phyloP scores from a whole-genome alignment of 1,140 invertebrate species.

The Diorhabda elongata region DNA sequence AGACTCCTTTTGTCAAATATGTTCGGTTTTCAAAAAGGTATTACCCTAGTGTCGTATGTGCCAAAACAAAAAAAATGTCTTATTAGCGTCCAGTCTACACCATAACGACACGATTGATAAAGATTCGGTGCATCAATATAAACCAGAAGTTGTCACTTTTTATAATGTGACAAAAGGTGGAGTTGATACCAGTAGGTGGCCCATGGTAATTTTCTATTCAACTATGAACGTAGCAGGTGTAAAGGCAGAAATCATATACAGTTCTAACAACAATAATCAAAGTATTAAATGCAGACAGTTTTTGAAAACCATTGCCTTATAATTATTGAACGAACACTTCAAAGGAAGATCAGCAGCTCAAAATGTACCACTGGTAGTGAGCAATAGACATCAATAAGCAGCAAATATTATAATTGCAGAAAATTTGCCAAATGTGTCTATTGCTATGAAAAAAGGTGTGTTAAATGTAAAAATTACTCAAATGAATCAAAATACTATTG shows the following conservation, averaged over 20 bases:
- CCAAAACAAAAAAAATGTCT: constrained; percentile 37
- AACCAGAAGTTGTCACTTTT: constrained; percentile 5
- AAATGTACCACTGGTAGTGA: neutral
- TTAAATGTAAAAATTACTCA: neutral
- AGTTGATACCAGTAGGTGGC: neutral
- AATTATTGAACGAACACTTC: neutral
- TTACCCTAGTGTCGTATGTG: constrained; percentile 34
- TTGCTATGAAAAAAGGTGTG: neutral
- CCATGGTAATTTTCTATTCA: neutral
- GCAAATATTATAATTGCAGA: neutral
- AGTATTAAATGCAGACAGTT: neutral
- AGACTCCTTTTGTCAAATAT: constrained; percentile 15
- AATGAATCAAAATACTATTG: neutral
- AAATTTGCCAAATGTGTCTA: neutral
- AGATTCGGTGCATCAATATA: constrained; percentile 6
- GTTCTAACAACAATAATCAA: neutral
- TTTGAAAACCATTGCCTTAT: neutral
- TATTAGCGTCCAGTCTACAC: constrained; percentile 40
- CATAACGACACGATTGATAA: constrained; percentile 29
- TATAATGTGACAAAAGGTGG: neutral
- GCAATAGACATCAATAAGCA: too few relatives aligned
- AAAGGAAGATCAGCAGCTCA: neutral
- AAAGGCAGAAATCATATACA: neutral
- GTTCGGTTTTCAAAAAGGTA: constrained; percentile 24
- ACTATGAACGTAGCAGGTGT: neutral